Percentiles rank a stretch among this genome's conserved stretches.
Evolutionary conservation across 2,888 invertebrate species (phyloP).

Genomic region (Mactromeris polynyma): DNA sequence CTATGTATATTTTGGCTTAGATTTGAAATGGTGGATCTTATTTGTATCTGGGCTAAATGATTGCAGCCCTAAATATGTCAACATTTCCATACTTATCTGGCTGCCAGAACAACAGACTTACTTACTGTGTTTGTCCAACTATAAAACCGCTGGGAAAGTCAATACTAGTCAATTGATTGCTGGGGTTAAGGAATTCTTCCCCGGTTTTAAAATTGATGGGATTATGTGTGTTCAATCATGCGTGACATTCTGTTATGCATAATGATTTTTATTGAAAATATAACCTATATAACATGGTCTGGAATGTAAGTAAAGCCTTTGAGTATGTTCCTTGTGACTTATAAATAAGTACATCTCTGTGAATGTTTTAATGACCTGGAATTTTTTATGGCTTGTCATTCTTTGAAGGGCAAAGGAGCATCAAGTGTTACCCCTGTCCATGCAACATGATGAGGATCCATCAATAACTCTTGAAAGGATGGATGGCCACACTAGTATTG

Average conservation of each 20-base stretch:
- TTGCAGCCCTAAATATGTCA: background rate
- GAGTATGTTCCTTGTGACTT: too few relatives aligned
- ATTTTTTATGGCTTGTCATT: too few relatives aligned
- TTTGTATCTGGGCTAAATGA: background rate
- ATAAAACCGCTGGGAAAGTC: background rate
- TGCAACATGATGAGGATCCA: too few relatives aligned
- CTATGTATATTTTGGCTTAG: background rate
- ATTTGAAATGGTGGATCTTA: background rate
- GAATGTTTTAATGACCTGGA: too few relatives aligned
- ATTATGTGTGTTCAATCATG: background rate
- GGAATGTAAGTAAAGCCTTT: background rate
- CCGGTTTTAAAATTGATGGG: background rate
- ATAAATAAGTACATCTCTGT: too few relatives aligned
- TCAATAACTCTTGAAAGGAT: too few relatives aligned
- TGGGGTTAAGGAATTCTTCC: background rate
- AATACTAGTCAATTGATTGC: background rate
- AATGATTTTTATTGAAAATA: background rate
- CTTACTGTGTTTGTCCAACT: background rate
- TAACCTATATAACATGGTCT: background rate
- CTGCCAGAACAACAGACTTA: background rate
- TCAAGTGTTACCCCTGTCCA: too few relatives aligned
- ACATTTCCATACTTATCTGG: background rate
- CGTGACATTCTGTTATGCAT: background rate
- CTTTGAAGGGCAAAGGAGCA: too few relatives aligned
- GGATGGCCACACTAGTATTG: too few relatives aligned